Evolutionary conservation across 1,140 invertebrate genomes (phyloP).

Genomic region (Oscheius sp.): DNA sequence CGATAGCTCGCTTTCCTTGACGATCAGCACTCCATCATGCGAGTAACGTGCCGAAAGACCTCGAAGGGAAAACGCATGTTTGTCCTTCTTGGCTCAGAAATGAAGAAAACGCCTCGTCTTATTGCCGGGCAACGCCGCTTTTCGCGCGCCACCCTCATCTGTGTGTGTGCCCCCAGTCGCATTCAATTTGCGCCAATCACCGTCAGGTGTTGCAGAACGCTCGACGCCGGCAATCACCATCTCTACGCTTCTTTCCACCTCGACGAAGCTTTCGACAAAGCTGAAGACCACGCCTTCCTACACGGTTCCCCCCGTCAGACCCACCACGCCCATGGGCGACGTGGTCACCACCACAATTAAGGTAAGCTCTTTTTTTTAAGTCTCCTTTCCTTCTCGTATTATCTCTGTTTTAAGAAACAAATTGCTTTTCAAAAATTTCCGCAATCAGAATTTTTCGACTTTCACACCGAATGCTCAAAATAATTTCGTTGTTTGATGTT

Average conservation of each 20-base stretch:
- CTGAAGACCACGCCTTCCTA: constrained; percentile 25
- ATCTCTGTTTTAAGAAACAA: no score
- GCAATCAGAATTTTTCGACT: no score
- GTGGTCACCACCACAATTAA: constrained; percentile 40
- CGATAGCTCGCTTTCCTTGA: no score
- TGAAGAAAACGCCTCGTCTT: background rate
- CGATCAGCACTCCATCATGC: no score
- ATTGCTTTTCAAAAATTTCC: no score
- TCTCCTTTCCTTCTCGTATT: no score
- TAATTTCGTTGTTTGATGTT: no score
- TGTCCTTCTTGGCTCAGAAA: no score
- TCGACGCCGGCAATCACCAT: constrained; percentile 3
- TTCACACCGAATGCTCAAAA: no score
- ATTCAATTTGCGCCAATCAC: constrained; percentile 8
- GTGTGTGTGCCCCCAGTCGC: background rate
- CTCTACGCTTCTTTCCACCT: background rate
- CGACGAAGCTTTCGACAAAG: constrained; percentile 12
- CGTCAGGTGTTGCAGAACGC: constrained; percentile 5
- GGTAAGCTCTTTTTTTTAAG: constrained; percentile 26
- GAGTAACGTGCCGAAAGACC: no score
- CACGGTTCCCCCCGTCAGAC: constrained; percentile 33
- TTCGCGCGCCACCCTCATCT: background rate
- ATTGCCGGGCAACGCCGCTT: background rate
- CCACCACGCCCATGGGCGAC: constrained; percentile 47
- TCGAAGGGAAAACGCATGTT: no score